Evolutionary conservation across 2,113 vertebrate genomes (phyloP), one percentile per base, ranked within the genome.

Genomic region (Orycteropus afer): DNA sequence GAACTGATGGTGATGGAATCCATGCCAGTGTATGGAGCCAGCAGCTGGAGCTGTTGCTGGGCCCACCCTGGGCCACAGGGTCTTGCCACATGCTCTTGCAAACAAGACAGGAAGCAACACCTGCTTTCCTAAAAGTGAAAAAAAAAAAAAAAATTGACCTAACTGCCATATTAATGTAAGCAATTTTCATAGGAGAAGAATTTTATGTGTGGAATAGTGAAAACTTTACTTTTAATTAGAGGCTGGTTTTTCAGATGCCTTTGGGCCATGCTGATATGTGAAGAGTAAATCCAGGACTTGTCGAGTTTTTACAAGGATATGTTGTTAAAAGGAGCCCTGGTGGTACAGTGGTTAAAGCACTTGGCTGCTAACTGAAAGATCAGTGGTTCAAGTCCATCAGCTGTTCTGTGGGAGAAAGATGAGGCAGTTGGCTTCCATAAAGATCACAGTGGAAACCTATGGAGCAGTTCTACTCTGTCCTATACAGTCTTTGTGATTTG

Each of bases 151-250:
- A 61, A 34, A 34, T 69, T 94, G 57, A 82, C n/a, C 32, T 88
- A 97, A 95, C 82, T 88, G 53, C 74, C 40, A 84, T 89, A 77
- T 91, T 92, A 91, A 95, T 84, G 32, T 84, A 90, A 93, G 59
- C 83, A 87, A 20, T 94, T 96, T 97, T 96, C 93, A 95, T 91
- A 94, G 89, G 93, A 42, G 93, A 97, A 81, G 29, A 88, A 45
- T 94, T 95, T 95, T 95, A 94, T 97, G 69, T 87, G 73, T 93
- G 23, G 55, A 23, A 53, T 83, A 83, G 65, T 93, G 49, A 97
- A 96, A 95, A 23, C 67, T 95, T 92, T 88, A 96, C 90, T 90
- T 96, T 97, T 97, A 97, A 97, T 97, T 96, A 94, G 93, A 86
- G 80, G 57, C 71, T 93, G 53, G 15, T 29, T 94, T 97, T 95